Evolutionary conservation across 2,888 invertebrate genomes (phyloP).

Genomic region (Siphlonurus alternatus): DNA sequence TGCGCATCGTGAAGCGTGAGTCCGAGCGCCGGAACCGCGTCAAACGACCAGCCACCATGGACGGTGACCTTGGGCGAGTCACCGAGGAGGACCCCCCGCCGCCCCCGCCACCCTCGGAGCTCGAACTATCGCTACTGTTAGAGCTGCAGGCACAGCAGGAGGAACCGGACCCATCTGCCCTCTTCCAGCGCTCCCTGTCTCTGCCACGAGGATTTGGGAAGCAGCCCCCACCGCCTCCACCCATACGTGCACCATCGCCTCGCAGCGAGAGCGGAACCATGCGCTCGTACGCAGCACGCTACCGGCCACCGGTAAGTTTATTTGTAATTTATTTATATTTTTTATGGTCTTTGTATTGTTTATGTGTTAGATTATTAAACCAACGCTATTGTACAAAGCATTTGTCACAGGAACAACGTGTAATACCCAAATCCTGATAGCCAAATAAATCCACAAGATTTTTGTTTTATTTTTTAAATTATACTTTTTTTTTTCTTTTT

Average conservation of each 20-base stretch:
- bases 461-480: no score
- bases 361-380: no score
- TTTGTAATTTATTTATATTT: no score
- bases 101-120: not conserved
- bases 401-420: no score
- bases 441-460: no score
- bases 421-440: no score
- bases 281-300: not conserved
- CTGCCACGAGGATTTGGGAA: constrained; percentile 28
- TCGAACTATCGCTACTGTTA: constrained; percentile 16
- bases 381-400: no score
- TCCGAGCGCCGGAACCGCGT: constrained; percentile 73
- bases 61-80: constrained; percentile 21
- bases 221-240: constrained; percentile 24
- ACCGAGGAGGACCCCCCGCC: constrained; percentile 17
- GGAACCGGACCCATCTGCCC: constrained; percentile 12
- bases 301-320: not conserved
- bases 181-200: constrained; percentile 29
- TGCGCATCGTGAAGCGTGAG: constrained; percentile 82
- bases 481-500: no score
- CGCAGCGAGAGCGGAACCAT: constrained; percentile 27
- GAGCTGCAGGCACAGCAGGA: constrained; percentile 15
- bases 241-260: constrained; percentile 12
- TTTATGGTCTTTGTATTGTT: no score
- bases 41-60: constrained; percentile 29